Evolutionary conservation across 2,888 invertebrate species (phyloP), one percentile per base, ranked within the genome.

Genomic region (Ypsolopha scabrella): DNA sequence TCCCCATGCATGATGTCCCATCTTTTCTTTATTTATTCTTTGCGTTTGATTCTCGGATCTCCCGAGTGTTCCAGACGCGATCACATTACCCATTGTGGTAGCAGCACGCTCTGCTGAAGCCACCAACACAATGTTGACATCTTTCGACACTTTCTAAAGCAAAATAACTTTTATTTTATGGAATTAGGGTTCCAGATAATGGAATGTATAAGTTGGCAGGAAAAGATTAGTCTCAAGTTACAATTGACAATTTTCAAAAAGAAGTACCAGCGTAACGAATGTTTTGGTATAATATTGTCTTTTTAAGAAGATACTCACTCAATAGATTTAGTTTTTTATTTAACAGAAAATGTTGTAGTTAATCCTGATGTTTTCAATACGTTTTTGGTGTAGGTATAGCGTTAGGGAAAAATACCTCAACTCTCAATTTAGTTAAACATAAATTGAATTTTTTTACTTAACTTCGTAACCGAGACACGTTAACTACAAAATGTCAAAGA

Each of bases 401-500:
- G n/a, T n/a, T 24, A 24, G 24, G 2, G 24, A 24, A 24, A 24
- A 24, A 24, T 24, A 24, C 4, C 24, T 24, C 4, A 24, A 24
- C 24, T 24, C 24, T 24, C 2, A 24, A 24, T 24, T 2, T 24
- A 24, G 24, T 24, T 24, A 2, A 24, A 24, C 4, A 24, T 24
- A 24, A 24, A 24, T 24, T 24, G 24, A 4, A 24, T 3, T 24
- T 24, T 24, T 2, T 2, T 2, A 24, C 24, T 2, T 24, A 3
- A 24, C 24, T 24, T 24, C 24, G 2, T 24, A 4, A 3, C 2
- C 24, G 4, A n/a, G 10, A 3, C 39, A 2, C 6, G 39, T 39
- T n/a, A n/a, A n/a, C n/a, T n/a, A n/a, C 9, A 11, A 11, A 39
- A 39, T 43, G 49, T 41, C 41, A 66, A 72, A 67, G 65, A 67